phyloP scores from a whole-genome alignment of 2,113 vertebrate genomes.

The Sardina pilchardus region DNA sequence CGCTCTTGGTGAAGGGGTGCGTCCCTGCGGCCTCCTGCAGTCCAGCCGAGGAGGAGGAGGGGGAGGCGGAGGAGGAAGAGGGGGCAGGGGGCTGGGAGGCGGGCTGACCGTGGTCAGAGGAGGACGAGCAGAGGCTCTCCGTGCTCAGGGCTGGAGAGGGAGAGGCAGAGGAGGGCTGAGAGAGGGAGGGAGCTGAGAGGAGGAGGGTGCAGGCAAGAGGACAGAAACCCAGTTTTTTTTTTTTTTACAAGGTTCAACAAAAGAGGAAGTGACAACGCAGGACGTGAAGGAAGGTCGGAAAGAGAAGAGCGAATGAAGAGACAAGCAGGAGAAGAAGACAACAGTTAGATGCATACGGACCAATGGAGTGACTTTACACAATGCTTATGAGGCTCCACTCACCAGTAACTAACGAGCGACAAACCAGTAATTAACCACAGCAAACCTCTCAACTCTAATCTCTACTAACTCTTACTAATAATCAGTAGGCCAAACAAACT shows the following conservation, averaged over 20 bases:
- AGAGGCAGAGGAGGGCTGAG: conserved; percentile 85
- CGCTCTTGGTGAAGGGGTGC: conserved; percentile 70
- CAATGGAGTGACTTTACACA: not conserved
- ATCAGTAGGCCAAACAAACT: not conserved
- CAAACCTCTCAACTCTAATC: not conserved
- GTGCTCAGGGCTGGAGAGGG: conserved; percentile 90
- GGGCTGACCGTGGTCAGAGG: conserved; percentile 73
- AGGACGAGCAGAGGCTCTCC: conserved; percentile 84
- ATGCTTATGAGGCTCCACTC: not conserved
- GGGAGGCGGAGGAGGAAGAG: conserved; percentile 39
- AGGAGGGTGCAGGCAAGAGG: conserved; percentile 14
- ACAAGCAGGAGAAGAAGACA: conserved; percentile 29
- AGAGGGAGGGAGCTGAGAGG: conserved; percentile 67
- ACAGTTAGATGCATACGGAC: not conserved
- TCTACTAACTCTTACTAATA: not conserved
- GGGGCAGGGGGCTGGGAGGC: conserved; percentile 57
- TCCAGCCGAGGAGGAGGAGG: conserved; percentile 2
- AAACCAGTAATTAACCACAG: no score
- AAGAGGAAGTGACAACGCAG: conserved; percentile 21
- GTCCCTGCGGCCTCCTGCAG: conserved; percentile 54
- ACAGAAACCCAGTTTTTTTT: not conserved
- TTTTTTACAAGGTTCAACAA: not conserved
- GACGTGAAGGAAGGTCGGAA: conserved; percentile 36
- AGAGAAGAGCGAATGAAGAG: conserved; percentile 22
- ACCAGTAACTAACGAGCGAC: no score